These are phyloP conservation scores for Labeo rohita DNA, from an alignment of 2,113 vertebrate genomes.

Conservation along the genomic window DNA sequence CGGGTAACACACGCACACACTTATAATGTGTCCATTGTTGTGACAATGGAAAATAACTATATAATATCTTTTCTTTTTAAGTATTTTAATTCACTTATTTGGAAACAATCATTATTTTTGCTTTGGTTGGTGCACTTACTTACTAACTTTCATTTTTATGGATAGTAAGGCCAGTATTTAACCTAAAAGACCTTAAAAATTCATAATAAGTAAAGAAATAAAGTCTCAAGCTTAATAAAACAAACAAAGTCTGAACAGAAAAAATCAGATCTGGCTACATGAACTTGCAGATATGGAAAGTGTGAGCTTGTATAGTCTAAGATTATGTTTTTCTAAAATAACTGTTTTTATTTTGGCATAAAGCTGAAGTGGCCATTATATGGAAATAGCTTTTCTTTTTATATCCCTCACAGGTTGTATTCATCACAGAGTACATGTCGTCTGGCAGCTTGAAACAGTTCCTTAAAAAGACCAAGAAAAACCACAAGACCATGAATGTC, in stretches of 20 bases:
- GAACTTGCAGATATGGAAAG: background rate
- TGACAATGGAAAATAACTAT: background rate
- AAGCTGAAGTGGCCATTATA: slow-evolving; percentile 2
- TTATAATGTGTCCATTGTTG: background rate
- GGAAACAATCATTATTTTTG: no score
- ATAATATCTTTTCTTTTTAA: background rate
- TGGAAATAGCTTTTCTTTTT: background rate
- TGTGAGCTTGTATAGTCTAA: background rate
- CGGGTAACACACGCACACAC: slow-evolving; percentile 74
- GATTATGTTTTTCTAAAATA: background rate
- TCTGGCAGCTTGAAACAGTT: slow-evolving; percentile 96
- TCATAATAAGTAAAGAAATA: background rate
- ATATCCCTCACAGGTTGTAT: slow-evolving; percentile 83
- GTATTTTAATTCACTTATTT: background rate
- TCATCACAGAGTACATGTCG: slow-evolving; percentile 96
- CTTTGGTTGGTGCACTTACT: no score
- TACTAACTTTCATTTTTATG: no score
- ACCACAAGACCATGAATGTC: slow-evolving; percentile 95
- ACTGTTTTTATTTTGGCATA: background rate
- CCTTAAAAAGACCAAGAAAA: slow-evolving; percentile 97
- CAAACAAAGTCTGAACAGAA: background rate
- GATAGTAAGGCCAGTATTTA: background rate
- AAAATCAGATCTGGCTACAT: background rate
- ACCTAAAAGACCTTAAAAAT: background rate
- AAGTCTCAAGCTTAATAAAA: background rate